Percentiles rank a stretch among this genome's conserved stretches.
Conservation (phyloP, 2,113 vertebrate genomes). For the Myrmecophaga tridactyla region DNA sequence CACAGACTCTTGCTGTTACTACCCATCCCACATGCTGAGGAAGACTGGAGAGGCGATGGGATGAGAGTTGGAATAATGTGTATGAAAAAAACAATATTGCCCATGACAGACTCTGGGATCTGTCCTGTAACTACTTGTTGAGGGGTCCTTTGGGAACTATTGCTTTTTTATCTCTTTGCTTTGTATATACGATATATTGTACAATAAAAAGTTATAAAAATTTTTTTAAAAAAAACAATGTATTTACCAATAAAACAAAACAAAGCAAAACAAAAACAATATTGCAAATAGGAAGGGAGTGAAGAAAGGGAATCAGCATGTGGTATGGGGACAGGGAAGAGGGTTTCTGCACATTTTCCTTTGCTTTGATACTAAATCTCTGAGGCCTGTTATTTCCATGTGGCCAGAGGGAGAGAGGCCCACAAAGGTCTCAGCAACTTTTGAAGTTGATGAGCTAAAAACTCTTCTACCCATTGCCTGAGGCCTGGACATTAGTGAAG, state of each 20-base stretch:
- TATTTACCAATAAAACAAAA: too few species aligned
- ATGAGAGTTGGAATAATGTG: background rate
- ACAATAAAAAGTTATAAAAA: too few species aligned
- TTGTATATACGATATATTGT: too few species aligned
- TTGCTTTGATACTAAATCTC: constrained; percentile 60
- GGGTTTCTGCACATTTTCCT: constrained; percentile 40
- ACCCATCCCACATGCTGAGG: background rate
- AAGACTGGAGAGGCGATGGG: background rate
- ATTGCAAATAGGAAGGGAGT: background rate
- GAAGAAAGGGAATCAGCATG: background rate
- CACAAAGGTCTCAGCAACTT: constrained; percentile 56
- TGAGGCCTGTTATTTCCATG: constrained; percentile 27
- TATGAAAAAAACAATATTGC: too few species aligned
- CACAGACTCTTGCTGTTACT: background rate
- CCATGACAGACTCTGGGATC: too few species aligned
- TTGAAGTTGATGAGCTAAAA: constrained; percentile 61
- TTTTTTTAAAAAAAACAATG: too few species aligned
- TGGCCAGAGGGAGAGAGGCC: constrained; percentile 1
- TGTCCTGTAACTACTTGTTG: too few species aligned
- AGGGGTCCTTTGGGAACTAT: too few species aligned
- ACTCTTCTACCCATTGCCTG: constrained; percentile 52
- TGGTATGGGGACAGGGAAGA: background rate
- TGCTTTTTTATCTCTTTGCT: too few species aligned
- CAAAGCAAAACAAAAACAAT: too few species aligned
- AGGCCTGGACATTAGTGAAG: constrained; percentile 32